Base-by-base conservation (phyloP, 1,140 invertebrate species). In the Galendromus occidentalis region DNA sequence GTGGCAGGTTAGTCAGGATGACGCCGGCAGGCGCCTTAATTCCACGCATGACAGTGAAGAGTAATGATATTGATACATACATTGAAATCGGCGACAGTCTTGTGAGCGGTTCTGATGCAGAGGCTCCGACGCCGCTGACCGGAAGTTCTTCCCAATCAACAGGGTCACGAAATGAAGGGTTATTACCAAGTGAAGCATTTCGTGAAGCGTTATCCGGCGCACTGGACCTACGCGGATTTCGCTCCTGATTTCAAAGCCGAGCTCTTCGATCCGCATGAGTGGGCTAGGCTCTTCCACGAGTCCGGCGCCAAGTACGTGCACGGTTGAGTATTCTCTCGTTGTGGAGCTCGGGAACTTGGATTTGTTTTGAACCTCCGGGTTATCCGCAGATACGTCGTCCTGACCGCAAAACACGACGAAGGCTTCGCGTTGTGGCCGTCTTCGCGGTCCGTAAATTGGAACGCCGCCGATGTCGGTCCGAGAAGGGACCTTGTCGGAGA, bases 231-330 rank as follows among this genome's bases (percentile, higher is more conserved):
- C 69, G 71, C 71, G 0, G 77, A 80, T 65, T 80, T 80, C 69
- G 79, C 65, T 4, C 66, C 73, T 7, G 20, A 68, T 41, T 77
- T 79, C 65, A 75, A 70, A 0, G 73, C 75, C 5, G 73, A 78
- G 67, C 76, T 78, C 65, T 78, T 71, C 66, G 67, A 78, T 66
- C 73, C 77, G 1, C 67, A 71, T n/a, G 51, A 74, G 22, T 77
- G 75, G 75, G 75, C 76, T 0, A 69, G 72, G 9, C 28, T 78
- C 14, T 76, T 78, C 64, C 44, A 72, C 29, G 67, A 67, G 17
- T 72, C 75, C 67, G 87, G 87, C 64, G 88, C 87, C 45, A 87
- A 83, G 80, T 89, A 39, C 33, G 33, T 39, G 33, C 33, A 39
- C 9, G 33, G 33, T 6, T 33, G 12, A 9, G 9, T 17, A 66